A percentile compares a stretch with the other conserved stretches of the same genome.
Conservation (phyloP, 2,888 invertebrate genomes). For the Diarsia brunnea region DNA sequence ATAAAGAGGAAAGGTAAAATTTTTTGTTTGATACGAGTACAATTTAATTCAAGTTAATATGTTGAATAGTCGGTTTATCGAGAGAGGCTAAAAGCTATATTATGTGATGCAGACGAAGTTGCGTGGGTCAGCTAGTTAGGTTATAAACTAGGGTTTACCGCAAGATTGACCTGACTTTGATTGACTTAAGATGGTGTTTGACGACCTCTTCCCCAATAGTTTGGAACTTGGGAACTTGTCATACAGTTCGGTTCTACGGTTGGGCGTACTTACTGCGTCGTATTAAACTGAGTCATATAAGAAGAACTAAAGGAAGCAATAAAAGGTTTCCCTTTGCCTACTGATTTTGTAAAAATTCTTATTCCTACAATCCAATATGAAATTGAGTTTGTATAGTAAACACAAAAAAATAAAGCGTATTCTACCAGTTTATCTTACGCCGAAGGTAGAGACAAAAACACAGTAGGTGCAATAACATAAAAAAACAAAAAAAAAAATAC, state of each 20-base stretch:
- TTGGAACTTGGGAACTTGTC: constrained; percentile 35
- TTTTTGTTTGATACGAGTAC: too few species aligned
- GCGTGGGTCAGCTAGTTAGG: too few species aligned
- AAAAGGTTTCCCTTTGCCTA: not conserved
- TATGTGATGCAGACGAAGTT: too few species aligned
- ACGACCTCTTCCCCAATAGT: constrained; percentile 41
- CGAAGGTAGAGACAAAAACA: not conserved
- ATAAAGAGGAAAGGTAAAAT: too few species aligned
- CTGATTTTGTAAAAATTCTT: not conserved
- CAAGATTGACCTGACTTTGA: constrained; percentile 52
- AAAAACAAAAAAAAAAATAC: too few species aligned
- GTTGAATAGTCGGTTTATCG: too few species aligned
- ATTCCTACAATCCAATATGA: too few species aligned
- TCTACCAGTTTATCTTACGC: not conserved
- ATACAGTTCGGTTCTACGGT: constrained; percentile 5
- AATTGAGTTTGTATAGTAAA: not conserved
- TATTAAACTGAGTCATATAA: not conserved
- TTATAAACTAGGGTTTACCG: constrained; percentile 44
- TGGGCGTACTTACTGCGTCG: not conserved
- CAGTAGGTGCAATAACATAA: not conserved
- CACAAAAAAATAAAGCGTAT: not conserved
- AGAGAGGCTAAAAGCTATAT: too few species aligned
- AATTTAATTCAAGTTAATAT: too few species aligned
- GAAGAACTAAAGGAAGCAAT: not conserved
- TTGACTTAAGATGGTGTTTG: constrained; percentile 55